Percentiles rank a stretch among this genome's conserved stretches.
phyloP scores from a whole-genome alignment of 2,797 vertebrate species.

The Avahi laniger region DNA sequence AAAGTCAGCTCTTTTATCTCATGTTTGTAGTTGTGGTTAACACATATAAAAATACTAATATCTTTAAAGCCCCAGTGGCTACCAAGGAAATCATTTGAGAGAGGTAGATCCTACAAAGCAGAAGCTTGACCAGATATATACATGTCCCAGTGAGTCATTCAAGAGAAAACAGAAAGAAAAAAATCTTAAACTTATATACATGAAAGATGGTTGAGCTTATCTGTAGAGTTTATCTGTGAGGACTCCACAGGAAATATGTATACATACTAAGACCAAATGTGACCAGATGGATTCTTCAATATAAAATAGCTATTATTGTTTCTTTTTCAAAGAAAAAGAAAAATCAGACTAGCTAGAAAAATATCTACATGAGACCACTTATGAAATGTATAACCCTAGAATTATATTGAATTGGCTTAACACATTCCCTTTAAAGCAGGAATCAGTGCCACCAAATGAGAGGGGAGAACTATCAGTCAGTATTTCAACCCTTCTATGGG shows the following conservation, averaged over 20 bases:
- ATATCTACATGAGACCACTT: neutral
- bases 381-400: constrained; percentile 8
- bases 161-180: neutral
- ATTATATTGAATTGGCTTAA: neutral
- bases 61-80: constrained; percentile 2
- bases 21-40: neutral
- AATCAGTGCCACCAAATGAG: neutral
- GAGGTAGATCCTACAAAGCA: neutral
- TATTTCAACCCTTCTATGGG: neutral
- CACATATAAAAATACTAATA: constrained; percentile 50
- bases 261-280: neutral
- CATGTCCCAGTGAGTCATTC: neutral
- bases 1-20: neutral
- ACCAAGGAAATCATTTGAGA: constrained; percentile 24
- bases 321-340: constrained; percentile 9
- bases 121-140: neutral
- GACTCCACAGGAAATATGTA: neutral
- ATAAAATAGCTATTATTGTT: neutral
- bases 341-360: neutral
- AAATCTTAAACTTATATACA: neutral
- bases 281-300: neutral
- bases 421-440: neutral
- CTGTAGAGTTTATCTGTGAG: neutral
- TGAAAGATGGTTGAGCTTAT: neutral
- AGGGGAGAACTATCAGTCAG: neutral